Conservation (phyloP, 2,113 vertebrate genomes). For the Monopterus albus region DNA sequence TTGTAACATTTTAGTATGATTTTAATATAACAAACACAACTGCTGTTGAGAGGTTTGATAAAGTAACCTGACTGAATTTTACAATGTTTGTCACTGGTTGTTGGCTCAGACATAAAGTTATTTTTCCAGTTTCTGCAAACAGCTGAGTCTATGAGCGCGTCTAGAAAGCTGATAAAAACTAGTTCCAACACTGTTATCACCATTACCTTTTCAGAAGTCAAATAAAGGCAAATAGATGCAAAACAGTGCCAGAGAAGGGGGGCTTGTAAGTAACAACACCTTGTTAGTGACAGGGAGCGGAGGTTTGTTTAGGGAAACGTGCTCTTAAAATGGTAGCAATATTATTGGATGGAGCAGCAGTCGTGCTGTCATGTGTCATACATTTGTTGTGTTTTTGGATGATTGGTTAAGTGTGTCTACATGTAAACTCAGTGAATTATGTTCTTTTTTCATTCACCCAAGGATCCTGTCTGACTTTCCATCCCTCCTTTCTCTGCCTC, state of each 20-base stretch:
- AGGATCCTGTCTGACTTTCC: too few relatives aligned
- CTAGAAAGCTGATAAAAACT: neutral
- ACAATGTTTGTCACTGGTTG: neutral
- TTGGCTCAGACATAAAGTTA: neutral
- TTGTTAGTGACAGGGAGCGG: constrained; percentile 1
- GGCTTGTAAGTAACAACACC: constrained; percentile 2
- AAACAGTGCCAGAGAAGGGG: neutral
- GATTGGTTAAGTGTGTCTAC: too few relatives aligned
- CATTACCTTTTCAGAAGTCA: neutral
- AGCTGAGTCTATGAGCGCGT: neutral
- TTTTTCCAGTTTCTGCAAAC: constrained; percentile 5
- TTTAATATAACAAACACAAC: neutral
- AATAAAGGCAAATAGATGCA: constrained; percentile 19
- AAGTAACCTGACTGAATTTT: neutral
- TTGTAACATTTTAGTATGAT: neutral
- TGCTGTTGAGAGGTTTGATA: neutral
- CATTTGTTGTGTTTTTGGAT: too few relatives aligned
- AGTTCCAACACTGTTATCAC: neutral
- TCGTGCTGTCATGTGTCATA: too few relatives aligned
- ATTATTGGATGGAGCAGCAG: neutral
- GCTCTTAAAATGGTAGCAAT: neutral
- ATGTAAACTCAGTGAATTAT: too few relatives aligned
- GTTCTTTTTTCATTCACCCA: neutral
- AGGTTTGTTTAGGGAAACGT: constrained; percentile 13
- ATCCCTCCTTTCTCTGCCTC: neutral